These are phyloP conservation scores for Globia sparganii DNA, from an alignment of 2,888 invertebrate species.

Conservation along the genomic window DNA sequence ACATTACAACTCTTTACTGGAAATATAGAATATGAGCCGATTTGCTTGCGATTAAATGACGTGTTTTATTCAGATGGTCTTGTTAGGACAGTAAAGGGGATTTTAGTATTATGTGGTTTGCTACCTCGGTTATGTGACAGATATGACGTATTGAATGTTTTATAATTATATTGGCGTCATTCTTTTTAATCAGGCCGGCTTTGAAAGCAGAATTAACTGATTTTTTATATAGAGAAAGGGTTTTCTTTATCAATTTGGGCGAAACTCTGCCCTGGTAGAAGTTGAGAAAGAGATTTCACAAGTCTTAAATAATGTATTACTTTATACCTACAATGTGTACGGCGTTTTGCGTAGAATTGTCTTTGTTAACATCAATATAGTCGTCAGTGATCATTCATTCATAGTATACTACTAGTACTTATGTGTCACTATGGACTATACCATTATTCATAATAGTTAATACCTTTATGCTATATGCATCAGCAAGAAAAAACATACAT, in stretches of 20 bases:
- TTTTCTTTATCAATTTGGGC: neutral
- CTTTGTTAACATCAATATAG: neutral
- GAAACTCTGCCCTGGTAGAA: neutral
- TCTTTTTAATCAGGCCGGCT: conserved; percentile 14
- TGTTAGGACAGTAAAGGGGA: conserved; percentile 2
- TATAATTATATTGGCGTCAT: neutral
- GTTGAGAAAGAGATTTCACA: neutral
- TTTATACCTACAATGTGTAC: neutral
- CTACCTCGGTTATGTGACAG: conserved; percentile 11
- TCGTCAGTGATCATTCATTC: neutral
- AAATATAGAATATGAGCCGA: conserved; percentile 61
- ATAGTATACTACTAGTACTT: no score
- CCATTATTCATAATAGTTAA: neutral
- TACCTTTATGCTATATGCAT: neutral
- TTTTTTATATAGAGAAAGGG: neutral
- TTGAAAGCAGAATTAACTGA: neutral
- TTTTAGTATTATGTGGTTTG: conserved; percentile 26
- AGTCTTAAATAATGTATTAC: neutral
- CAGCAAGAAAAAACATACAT: neutral
- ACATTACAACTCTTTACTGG: conserved; percentile 69
- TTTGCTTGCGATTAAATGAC: conserved; percentile 51
- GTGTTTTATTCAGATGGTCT: conserved; percentile 39
- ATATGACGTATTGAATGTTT: conserved; percentile 19
- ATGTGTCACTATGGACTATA: no score
- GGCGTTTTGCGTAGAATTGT: neutral